Conservation (phyloP, 2,797 vertebrate genomes). For the Macroramphosus scolopax region DNA sequence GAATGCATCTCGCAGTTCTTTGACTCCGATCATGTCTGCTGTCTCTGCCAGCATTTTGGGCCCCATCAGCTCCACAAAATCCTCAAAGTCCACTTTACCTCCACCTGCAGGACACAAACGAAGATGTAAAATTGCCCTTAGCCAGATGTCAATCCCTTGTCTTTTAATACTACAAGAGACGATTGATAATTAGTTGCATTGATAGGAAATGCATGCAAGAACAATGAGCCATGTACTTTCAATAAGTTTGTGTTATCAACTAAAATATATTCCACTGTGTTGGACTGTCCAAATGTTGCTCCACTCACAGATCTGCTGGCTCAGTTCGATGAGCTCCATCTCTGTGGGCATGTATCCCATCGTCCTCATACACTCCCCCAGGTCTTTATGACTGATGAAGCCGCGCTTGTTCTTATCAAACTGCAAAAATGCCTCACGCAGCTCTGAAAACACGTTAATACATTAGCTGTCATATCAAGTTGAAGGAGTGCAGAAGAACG, state of each 20-base stretch:
- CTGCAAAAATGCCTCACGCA: constrained; percentile 90
- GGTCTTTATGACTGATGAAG: constrained; percentile 88
- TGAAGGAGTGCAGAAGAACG: background rate
- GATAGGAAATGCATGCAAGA: background rate
- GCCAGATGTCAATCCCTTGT: no score
- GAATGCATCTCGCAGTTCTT: constrained; percentile 92
- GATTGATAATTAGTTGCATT: no score
- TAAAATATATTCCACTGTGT: background rate
- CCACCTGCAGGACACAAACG: constrained; percentile 64
- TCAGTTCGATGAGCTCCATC: constrained; percentile 97
- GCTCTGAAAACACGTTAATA: constrained; percentile 73
- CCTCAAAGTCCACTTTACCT: constrained; percentile 93
- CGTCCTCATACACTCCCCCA: constrained; percentile 96
- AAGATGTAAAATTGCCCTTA: background rate
- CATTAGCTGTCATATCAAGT: background rate
- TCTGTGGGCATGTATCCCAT: constrained; percentile 99
- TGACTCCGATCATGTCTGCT: constrained; percentile 93
- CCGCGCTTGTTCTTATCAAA: constrained; percentile 90
- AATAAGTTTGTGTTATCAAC: background rate
- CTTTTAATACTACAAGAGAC: no score
- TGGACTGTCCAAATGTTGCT: no score
- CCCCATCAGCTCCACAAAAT: constrained; percentile 96
- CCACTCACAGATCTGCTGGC: constrained; percentile 90
- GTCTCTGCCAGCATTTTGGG: constrained; percentile 96
- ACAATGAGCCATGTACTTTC: background rate